Percentiles rank a stretch among this genome's conserved stretches.
These are phyloP conservation scores for Sarcophaga carnaria DNA, from an alignment of 2,888 invertebrate genomes.

Conservation along the genomic window DNA sequence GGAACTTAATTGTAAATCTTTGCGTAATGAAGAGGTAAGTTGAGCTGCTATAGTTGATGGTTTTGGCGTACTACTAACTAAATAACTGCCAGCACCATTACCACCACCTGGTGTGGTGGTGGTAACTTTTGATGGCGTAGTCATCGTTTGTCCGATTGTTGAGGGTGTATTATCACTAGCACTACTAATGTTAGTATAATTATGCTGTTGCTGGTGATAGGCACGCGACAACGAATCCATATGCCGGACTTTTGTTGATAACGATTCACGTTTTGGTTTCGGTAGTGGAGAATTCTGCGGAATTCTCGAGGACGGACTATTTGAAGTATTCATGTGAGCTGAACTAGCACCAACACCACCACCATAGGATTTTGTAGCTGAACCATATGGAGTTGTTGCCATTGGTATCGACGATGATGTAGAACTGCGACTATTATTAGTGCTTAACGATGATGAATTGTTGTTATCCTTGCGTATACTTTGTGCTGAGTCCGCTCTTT, in stretches of 20 bases:
- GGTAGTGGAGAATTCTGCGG: slow-evolving; percentile 80
- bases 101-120: slow-evolving; percentile 49
- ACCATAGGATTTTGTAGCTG: slow-evolving; percentile 72
- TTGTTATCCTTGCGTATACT: slow-evolving; percentile 80
- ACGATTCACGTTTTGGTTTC: slow-evolving; percentile 82
- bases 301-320: slow-evolving; percentile 78
- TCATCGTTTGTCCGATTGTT: slow-evolving; percentile 41
- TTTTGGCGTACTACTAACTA: slow-evolving; percentile 72
- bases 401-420: slow-evolving; percentile 81
- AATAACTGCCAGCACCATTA: slow-evolving; percentile 63
- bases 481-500: slow-evolving; percentile 84
- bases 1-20: slow-evolving; percentile 76
- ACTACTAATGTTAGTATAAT: slow-evolving; percentile 57
- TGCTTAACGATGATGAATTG: slow-evolving; percentile 75
- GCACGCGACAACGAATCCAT: slow-evolving; percentile 82
- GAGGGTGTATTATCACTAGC: slow-evolving; percentile 59
- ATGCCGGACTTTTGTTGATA: slow-evolving; percentile 83
- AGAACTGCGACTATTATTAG: slow-evolving; percentile 78
- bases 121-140: slow-evolving; percentile 37
- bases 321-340: slow-evolving; percentile 62
- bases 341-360: slow-evolving; percentile 65
- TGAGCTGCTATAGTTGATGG: slow-evolving; percentile 75
- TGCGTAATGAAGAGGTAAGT: slow-evolving; percentile 76
- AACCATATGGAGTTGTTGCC: slow-evolving; percentile 78
- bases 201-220: slow-evolving; percentile 72